Evolutionary conservation across 2,888 invertebrate species (phyloP).

Genomic region (Tethea ocularis): DNA sequence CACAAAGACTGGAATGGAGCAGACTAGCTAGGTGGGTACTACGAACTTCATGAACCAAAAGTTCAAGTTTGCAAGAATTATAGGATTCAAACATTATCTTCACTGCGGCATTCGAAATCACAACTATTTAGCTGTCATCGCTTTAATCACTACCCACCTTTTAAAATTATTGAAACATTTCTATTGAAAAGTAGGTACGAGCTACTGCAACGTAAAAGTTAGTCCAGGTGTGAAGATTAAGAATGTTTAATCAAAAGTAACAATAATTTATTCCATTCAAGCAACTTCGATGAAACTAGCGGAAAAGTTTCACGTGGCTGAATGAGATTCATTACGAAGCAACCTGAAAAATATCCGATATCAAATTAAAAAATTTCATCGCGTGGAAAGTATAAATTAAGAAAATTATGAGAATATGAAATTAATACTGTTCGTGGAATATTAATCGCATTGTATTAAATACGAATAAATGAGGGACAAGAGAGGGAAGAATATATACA

Average conservation of each 20-base stretch:
- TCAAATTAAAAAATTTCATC: slow-evolving; percentile 1
- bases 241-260: not conserved
- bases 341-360: slow-evolving; percentile 1
- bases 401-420: not conserved
- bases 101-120: no score
- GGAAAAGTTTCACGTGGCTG: not conserved
- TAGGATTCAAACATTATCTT: no score
- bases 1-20: no score
- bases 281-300: not conserved
- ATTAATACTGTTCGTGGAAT: not conserved
- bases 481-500: no score
- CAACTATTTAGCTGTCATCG: no score
- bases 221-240: not conserved
- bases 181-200: no score
- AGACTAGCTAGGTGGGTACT: no score
- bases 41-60: no score
- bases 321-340: not conserved
- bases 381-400: not conserved
- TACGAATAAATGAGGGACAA: not conserved
- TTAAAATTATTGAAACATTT: no score
- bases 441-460: not conserved
- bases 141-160: no score
- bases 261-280: not conserved
- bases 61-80: no score
- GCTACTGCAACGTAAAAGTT: no score